Conservation (phyloP, 2,113 vertebrate genomes). For the Daubentonia madagascariensis region DNA sequence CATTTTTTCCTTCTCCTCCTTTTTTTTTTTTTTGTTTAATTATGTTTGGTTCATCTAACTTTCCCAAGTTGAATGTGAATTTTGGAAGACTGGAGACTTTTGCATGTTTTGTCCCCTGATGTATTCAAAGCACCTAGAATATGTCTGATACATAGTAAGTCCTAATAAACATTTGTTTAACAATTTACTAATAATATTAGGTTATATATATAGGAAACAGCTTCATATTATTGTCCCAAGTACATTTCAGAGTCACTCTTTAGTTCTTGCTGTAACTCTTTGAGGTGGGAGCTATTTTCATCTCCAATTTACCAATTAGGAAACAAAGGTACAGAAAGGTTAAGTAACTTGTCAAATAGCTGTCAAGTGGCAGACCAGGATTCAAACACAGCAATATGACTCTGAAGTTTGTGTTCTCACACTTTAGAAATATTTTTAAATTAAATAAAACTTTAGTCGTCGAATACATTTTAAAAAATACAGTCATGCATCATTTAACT, state of each 20-base stretch:
- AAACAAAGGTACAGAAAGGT: neutral
- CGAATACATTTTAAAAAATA: neutral
- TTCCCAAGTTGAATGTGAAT: neutral
- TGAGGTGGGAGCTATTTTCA: neutral
- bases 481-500: neutral
- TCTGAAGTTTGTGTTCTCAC: neutral
- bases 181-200: neutral
- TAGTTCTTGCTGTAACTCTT: neutral
- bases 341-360: neutral
- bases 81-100: neutral
- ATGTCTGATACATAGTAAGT: neutral
- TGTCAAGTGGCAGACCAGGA: neutral
- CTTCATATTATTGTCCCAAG: neutral
- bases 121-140: neutral
- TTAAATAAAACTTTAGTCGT: neutral
- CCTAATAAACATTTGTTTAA: neutral
- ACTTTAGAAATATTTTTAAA: neutral
- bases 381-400: neutral
- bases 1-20: no score
- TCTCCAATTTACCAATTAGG: neutral
- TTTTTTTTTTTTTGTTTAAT: neutral
- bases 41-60: neutral
- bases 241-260: neutral
- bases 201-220: neutral
- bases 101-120: neutral